Conservation (phyloP, 2,888 invertebrate genomes). For the Temnothorax unifasciatus region DNA sequence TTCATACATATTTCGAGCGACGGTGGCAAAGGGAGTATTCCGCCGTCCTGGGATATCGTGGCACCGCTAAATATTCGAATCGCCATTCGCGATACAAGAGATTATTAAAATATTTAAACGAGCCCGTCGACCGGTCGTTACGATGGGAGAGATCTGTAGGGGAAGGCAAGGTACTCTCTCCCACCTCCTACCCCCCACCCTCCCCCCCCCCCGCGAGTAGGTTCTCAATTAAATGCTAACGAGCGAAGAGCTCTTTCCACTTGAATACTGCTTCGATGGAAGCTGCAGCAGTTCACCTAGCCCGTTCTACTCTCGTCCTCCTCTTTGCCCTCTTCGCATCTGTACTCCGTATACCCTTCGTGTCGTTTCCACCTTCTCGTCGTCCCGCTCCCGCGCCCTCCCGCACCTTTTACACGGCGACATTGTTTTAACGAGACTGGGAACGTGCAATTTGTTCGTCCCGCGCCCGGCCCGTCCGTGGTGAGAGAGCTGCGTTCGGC, state of each 20-base stretch:
- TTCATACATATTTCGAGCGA: slow-evolving; percentile 56
- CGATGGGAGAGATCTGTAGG: slow-evolving; percentile 66
- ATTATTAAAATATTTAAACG: slow-evolving; percentile 84
- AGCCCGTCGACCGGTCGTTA: slow-evolving; percentile 81
- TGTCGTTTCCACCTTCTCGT: slow-evolving; percentile 38
- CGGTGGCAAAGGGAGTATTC: slow-evolving; percentile 51
- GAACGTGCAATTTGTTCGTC: slow-evolving; percentile 80
- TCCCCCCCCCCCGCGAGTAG: slow-evolving; percentile 72
- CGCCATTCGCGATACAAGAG: slow-evolving; percentile 81
- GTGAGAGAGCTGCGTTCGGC: slow-evolving; percentile 52
- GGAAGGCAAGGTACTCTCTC: slow-evolving; percentile 55
- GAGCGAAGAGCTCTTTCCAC: slow-evolving; percentile 83
- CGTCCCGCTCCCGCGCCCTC: slow-evolving; percentile 40
- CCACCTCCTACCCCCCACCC: slow-evolving; percentile 19
- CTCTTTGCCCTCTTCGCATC: slow-evolving; percentile 45
- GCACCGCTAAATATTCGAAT: slow-evolving; percentile 79
- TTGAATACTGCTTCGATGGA: slow-evolving; percentile 80
- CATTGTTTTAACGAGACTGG: slow-evolving; percentile 82
- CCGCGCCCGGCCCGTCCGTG: slow-evolving; percentile 67
- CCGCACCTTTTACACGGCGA: slow-evolving; percentile 62
- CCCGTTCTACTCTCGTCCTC: slow-evolving; percentile 44
- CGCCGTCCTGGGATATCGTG: slow-evolving; percentile 61
- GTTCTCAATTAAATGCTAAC: slow-evolving; percentile 84
- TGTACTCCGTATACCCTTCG: slow-evolving; percentile 25
- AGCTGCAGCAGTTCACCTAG: slow-evolving; percentile 75